A percentile compares a stretch with the other conserved stretches of the same genome.
Conservation (phyloP, 2,797 vertebrate genomes). For the Gambelia wislizenii region DNA sequence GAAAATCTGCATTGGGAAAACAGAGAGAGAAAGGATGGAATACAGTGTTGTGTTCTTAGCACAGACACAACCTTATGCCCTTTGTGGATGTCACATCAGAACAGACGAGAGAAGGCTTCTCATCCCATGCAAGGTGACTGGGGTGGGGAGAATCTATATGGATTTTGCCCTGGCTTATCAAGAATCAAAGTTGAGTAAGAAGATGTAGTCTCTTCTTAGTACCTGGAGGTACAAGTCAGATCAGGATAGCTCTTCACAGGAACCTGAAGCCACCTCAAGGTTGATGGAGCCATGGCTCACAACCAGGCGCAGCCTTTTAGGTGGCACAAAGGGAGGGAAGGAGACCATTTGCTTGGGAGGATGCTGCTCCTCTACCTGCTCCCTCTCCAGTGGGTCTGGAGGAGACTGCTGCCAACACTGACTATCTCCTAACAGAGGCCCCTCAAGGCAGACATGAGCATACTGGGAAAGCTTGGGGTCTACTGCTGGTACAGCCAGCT, state of each 20-base stretch:
- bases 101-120: not conserved
- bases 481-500: slow-evolving; percentile 43
- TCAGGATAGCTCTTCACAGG: slow-evolving; percentile 7
- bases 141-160: not conserved
- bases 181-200: slow-evolving; percentile 3
- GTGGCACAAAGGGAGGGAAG: slow-evolving; percentile 82
- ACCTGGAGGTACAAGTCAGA: not conserved
- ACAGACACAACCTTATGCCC: not conserved
- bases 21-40: not conserved
- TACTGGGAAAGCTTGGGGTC: slow-evolving; percentile 61
- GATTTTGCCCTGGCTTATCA: slow-evolving; percentile 27
- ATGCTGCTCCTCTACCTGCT: not conserved
- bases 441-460: slow-evolving; percentile 54
- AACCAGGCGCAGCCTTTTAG: slow-evolving; percentile 91
- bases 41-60: not conserved
- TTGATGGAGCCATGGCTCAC: slow-evolving; percentile 91
- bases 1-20: not conserved
- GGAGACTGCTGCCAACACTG: not conserved
- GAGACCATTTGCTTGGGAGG: slow-evolving; percentile 73
- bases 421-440: slow-evolving; percentile 1
- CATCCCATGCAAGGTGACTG: not conserved
- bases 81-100: not conserved
- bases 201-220: not conserved
- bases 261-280: slow-evolving; percentile 80
- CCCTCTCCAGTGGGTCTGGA: slow-evolving; percentile 58